Evolutionary conservation across 2,113 vertebrate genomes (phyloP), one percentile per base, ranked within the genome.

Genomic region (Antennarius striatus): DNA sequence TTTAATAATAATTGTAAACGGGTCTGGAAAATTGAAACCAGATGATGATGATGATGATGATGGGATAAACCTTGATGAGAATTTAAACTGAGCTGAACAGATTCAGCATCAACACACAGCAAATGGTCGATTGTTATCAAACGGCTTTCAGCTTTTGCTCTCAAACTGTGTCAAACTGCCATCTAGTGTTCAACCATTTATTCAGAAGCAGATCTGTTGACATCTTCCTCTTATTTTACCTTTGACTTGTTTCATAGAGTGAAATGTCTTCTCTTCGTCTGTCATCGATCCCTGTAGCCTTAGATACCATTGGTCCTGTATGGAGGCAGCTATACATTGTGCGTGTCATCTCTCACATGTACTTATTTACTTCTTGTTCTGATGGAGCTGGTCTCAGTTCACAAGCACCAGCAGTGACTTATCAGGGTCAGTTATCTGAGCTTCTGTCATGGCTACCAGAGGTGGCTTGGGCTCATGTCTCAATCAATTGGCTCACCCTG

Each of bases 141-240:
- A 65, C 57, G 14, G 11, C 64, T 32, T 17, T 53, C 36, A 57
- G 48, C 40, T 59, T 39, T 51, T 42, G 42, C 17, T 32, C 2
- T 29, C 8, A 16, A 42, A 68, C 61, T 80, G 72, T 84, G 55
- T 81, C 75, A 84, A 86, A 63, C 49, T 86, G 81, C 81, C 81
- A 80, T 73, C 82, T 86, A 79, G 85, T 79, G 84, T 83, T 64
- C 72, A 54, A 43, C 9, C 42, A 43, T 7, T 12, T 11, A 43
- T 12, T 12, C 42, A 12, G 6, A 43, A 11, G 10, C 10, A 11
- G 3, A 3, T 43, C 42, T 43, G 42, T 43, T 43, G 7, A 43
- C 10, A 43, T 5, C 6, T 43, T 43, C 11, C 11, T 43, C 11
- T 43, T 43, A 3, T 43, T 10, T 43, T 1, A 1, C 11, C 42